Conservation (phyloP, 2,888 invertebrate genomes). For the Arctia plantaginis region DNA sequence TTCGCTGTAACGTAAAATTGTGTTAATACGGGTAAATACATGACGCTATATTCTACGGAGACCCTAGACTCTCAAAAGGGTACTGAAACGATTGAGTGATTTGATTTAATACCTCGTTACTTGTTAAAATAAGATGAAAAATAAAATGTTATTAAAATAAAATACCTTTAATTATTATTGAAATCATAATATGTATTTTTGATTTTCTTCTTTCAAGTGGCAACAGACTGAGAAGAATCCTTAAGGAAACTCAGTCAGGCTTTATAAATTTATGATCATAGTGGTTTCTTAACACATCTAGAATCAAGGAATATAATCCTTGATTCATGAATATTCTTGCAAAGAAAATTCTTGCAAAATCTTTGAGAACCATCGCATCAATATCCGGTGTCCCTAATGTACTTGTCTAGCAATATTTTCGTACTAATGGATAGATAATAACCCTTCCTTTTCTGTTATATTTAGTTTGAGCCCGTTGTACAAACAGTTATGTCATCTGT, state of each 20-base stretch:
- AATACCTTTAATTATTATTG: no score
- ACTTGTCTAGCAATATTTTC: conserved; percentile 5
- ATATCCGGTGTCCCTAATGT: conserved; percentile 18
- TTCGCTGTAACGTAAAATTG: neutral
- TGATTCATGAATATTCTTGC: conserved; percentile 3
- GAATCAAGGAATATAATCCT: neutral
- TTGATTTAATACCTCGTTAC: no score
- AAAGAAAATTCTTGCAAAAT: neutral
- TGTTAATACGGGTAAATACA: neutral
- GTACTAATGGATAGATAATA: conserved; percentile 5
- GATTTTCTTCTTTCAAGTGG: no score
- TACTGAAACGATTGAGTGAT: no score
- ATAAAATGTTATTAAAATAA: no score
- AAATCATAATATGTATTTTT: no score
- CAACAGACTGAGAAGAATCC: neutral
- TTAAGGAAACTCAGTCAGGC: neutral
- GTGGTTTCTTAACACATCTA: neutral
- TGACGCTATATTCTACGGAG: neutral
- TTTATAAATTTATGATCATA: neutral
- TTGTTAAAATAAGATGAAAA: no score
- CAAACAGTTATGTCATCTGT: neutral
- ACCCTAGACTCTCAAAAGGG: neutral
- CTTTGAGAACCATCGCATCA: conserved; percentile 9
- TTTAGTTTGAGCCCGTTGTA: neutral
- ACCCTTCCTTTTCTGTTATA: conserved; percentile 1